phyloP scores from a whole-genome alignment of 2,113 vertebrate genomes.

The Nothobranchius kuhntae region DNA sequence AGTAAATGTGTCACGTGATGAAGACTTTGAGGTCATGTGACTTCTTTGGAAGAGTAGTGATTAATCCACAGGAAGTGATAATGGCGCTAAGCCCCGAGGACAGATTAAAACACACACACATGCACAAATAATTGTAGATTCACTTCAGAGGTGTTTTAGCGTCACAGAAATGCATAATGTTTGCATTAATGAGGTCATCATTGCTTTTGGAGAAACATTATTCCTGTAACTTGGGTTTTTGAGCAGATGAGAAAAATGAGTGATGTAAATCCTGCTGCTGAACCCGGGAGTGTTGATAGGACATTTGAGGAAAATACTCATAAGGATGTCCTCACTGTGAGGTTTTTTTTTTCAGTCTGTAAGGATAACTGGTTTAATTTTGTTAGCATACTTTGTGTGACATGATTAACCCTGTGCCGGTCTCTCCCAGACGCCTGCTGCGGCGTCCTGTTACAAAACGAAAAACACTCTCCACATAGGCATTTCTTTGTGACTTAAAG shows the following conservation, averaged over 20 bases:
- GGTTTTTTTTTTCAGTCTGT: background rate
- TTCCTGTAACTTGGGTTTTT: conserved; percentile 6
- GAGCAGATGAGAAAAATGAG: conserved; percentile 29
- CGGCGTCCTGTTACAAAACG: conserved; percentile 40
- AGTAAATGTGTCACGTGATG: conserved; percentile 79
- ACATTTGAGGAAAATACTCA: conserved; percentile 12
- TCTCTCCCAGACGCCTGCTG: background rate
- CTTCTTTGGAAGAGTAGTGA: conserved; percentile 81
- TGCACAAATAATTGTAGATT: conserved; percentile 20
- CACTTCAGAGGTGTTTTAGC: conserved; percentile 33
- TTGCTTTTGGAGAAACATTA: conserved; percentile 20
- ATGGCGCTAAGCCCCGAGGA: conserved; percentile 69
- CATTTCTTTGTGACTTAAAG: conserved; percentile 26
- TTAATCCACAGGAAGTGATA: conserved; percentile 87
- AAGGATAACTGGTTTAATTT: conserved; percentile 10
- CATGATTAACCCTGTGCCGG: background rate
- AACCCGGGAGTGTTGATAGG: conserved; percentile 13
- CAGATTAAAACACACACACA: conserved; percentile 41
- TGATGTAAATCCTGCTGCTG: conserved; percentile 7
- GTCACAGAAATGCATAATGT: conserved; percentile 35
- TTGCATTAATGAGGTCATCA: conserved; percentile 7
- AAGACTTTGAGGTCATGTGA: conserved; percentile 84
- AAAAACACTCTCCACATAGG: conserved; percentile 31
- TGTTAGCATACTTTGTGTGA: conserved; percentile 6
- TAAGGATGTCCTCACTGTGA: background rate